Evolutionary conservation across 2,113 vertebrate species (phyloP).

Genomic region (Capra hircus): DNA sequence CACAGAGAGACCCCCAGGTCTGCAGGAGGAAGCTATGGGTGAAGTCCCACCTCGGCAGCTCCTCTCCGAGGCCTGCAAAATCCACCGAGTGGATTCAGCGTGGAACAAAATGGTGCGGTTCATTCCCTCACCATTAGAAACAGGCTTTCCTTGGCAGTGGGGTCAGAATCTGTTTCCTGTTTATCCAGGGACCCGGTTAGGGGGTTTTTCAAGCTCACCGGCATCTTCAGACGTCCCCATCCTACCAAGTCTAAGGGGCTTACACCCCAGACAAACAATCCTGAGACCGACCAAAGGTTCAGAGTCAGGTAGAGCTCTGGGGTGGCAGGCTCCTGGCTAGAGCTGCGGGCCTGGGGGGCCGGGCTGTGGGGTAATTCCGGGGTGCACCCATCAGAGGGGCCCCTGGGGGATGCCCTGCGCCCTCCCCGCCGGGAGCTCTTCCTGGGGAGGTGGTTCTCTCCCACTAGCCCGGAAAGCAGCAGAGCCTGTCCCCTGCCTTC

Average conservation of each 20-base stretch:
- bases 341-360: neutral
- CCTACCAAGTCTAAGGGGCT: neutral
- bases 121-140: neutral
- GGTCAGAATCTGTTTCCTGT: neutral
- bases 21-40: neutral
- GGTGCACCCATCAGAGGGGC: rapidly evolving
- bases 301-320: neutral
- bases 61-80: neutral
- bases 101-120: neutral
- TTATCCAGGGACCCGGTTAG: neutral
- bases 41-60: neutral
- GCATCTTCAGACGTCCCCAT: neutral
- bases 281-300: neutral
- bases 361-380: neutral
- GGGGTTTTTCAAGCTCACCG: neutral
- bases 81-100: neutral
- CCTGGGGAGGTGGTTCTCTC: slow-evolving; percentile 2
- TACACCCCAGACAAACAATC: neutral
- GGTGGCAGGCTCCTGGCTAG: neutral
- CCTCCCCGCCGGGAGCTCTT: neutral
- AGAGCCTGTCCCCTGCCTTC: slow-evolving; percentile 6
- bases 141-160: neutral
- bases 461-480: slow-evolving; percentile 32
- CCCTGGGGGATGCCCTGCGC: neutral
- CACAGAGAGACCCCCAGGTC: neutral